A percentile compares a stretch with the other conserved stretches of the same genome.
Evolutionary conservation across 2,797 vertebrate species (phyloP).

Genomic region (Megalops cyprinoides): DNA sequence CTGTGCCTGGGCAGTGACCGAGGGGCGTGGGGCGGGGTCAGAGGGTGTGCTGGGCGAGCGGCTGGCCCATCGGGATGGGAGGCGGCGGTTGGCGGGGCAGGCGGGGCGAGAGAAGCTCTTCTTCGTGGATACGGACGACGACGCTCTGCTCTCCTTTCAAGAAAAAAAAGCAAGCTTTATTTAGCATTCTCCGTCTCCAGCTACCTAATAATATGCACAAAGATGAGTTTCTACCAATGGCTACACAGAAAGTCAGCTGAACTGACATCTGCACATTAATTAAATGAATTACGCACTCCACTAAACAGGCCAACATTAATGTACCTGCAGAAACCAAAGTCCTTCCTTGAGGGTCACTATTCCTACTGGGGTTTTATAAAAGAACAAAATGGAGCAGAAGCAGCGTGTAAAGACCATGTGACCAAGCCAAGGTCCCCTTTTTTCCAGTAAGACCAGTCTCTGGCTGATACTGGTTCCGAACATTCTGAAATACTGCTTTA

Average conservation of each 20-base stretch:
- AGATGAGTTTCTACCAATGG: background rate
- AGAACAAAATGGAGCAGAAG: background rate
- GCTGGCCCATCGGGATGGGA: constrained; percentile 91
- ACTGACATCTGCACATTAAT: background rate
- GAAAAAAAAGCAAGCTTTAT: constrained; percentile 63
- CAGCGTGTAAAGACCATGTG: background rate
- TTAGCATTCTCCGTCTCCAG: constrained; percentile 5
- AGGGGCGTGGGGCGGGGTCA: constrained; percentile 52
- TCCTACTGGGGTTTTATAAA: background rate
- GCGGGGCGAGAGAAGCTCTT: constrained; percentile 90
- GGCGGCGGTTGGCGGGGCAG: constrained; percentile 87
- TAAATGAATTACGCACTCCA: background rate
- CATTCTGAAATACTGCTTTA: background rate
- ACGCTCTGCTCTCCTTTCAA: constrained; percentile 64
- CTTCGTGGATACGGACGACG: constrained; percentile 56
- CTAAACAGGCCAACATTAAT: background rate
- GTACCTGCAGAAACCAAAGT: background rate
- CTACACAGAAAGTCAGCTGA: background rate
- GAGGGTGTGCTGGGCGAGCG: constrained; percentile 65
- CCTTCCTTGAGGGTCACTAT: background rate
- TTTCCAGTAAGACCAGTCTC: background rate
- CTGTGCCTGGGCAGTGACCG: constrained; percentile 63
- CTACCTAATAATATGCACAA: background rate
- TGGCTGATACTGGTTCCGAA: background rate
- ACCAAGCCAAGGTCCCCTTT: background rate